Evolutionary conservation across 1,140 invertebrate species (phyloP), one percentile per base, ranked within the genome.

Genomic region (Apocrypta bakeri): DNA sequence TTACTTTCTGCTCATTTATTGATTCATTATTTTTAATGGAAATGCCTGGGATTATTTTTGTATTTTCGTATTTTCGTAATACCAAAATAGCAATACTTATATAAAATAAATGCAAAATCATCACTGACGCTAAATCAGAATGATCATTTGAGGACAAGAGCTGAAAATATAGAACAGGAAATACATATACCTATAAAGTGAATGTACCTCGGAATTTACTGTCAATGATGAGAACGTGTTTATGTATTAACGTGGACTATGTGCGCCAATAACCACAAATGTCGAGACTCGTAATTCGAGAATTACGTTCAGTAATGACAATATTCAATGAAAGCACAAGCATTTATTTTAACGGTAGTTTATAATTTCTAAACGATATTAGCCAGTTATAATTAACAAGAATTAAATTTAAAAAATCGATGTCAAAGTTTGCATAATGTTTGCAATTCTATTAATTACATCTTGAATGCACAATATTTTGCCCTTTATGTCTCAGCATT

Each of bases 1-100:
- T 66, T 66, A 2, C 7, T 7, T 25, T 1, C 17, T 66, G 12
- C 25, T 27, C 17, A 29, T 66, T 27, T 66, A 66, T 63, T 24
- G 24, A 63, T 63, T 63, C 61, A 63, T 37, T 37, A 37, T 61
- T 24, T 9, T 24, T 2, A 63, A 63, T 86, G 84, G 89, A 85
- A 85, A 86, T 90, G 89, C 86, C 17, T 90, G 89, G 90, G 89
- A 90, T 90, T 90, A 90, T 90, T 89, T 90, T 90, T 88, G 85
- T 87, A 25, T 29, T n/a, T n/a, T n/a, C n/a, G n/a, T n/a, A n/a
- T n/a, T n/a, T n/a, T n/a, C n/a, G n/a, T n/a, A n/a, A n/a, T n/a
- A n/a, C n/a, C 8, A 21, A 3, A n/a, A n/a, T n/a, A n/a, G 27
- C 25, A 27, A 1, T 64, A 25, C 6, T 27, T 66, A 66, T 3